Percentiles rank a stretch among this genome's conserved stretches.
These are phyloP conservation scores for Corydoras sp. DNA, from an alignment of 2,113 vertebrate genomes.

Conservation along the genomic window DNA sequence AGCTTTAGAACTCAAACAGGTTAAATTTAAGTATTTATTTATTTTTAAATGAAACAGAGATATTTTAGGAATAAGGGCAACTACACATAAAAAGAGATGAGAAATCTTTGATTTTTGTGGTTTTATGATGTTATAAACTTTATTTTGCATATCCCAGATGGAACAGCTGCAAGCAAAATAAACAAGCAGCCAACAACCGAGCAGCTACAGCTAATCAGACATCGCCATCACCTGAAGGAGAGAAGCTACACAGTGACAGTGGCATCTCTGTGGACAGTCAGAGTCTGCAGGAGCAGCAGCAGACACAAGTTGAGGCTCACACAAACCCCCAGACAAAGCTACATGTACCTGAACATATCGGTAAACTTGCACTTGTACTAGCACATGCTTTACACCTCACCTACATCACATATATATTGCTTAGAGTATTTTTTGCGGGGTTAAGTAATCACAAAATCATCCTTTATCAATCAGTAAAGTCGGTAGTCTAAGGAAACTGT, in stretches of 20 bases:
- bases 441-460: too few relatives aligned
- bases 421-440: neutral
- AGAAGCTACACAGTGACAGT: slow-evolving; percentile 96
- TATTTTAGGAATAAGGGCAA: too few relatives aligned
- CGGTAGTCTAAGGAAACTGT: too few relatives aligned
- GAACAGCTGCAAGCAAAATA: slow-evolving; percentile 98
- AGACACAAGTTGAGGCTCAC: slow-evolving; percentile 67
- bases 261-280: slow-evolving; percentile 98
- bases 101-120: too few relatives aligned
- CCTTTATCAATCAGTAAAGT: too few relatives aligned
- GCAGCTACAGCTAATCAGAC: slow-evolving; percentile 83
- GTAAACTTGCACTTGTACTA: slow-evolving; percentile 37
- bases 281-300: slow-evolving; percentile 80
- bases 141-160: slow-evolving; percentile 66
- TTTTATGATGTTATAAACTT: too few relatives aligned
- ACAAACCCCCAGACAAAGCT: slow-evolving; percentile 59
- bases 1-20: too few relatives aligned
- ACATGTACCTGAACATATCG: slow-evolving; percentile 67
- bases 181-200: slow-evolving; percentile 87
- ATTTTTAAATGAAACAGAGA: too few relatives aligned
- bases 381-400: neutral
- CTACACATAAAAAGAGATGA: too few relatives aligned
- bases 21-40: too few relatives aligned
- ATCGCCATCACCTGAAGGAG: slow-evolving; percentile 83
- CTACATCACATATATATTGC: neutral